phyloP scores from a whole-genome alignment of 2,888 invertebrate species.

The Lasioglossum calceatum region DNA sequence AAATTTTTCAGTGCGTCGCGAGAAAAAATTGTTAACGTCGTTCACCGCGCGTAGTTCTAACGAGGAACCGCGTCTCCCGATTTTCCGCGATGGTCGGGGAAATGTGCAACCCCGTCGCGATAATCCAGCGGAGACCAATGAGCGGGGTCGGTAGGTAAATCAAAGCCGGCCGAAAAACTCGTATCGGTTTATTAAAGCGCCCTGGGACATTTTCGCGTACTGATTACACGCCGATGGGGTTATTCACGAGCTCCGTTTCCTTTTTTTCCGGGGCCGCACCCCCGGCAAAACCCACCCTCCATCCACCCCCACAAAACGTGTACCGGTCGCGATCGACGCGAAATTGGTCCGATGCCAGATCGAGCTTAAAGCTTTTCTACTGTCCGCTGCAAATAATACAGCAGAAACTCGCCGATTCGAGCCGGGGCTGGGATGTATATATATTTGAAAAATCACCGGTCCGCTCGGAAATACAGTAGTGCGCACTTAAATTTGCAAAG shows the following conservation, averaged over 20 bases:
- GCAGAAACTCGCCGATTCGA: conserved; percentile 36
- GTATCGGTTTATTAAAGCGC: conserved; percentile 73
- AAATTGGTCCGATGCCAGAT: conserved; percentile 72
- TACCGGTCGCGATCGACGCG: conserved; percentile 64
- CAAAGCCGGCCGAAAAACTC: conserved; percentile 51
- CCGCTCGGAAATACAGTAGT: conserved; percentile 55
- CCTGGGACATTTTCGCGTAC: conserved; percentile 67
- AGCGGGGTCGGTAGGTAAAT: conserved; percentile 9
- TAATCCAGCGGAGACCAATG: conserved; percentile 9
- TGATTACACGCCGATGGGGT: conserved; percentile 73
- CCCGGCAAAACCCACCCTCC: background rate
- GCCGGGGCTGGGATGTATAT: conserved; percentile 41
- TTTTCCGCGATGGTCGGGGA: background rate
- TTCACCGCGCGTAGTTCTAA: background rate
- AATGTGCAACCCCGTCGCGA: background rate
- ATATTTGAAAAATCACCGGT: conserved; percentile 59
- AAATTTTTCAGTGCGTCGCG: background rate
- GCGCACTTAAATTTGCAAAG: background rate
- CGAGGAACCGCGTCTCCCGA: background rate
- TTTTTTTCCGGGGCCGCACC: conserved; percentile 33
- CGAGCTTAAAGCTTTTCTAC: conserved; percentile 70
- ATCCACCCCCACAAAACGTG: conserved; percentile 50
- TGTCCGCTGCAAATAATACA: conserved; percentile 62
- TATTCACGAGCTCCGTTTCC: conserved; percentile 70
- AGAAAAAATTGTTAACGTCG: background rate